Evolutionary conservation across 2,797 vertebrate genomes (phyloP), one percentile per base, ranked within the genome.

Genomic region (Champsocephalus esox): DNA sequence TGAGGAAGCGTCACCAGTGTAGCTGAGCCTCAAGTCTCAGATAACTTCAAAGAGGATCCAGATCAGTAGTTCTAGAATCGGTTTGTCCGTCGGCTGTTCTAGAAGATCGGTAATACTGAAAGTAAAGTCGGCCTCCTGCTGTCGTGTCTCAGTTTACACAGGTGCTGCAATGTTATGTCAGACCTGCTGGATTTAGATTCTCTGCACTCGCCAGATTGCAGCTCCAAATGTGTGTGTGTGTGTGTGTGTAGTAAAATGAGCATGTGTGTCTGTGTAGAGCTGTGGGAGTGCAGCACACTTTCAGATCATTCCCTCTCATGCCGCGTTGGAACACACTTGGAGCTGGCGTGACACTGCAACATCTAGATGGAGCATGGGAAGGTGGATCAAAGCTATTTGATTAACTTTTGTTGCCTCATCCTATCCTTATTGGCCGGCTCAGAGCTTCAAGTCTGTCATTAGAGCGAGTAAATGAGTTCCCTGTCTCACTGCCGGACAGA

Each of bases 151-250:
- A 3, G 73, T 90, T 89, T 87, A 80, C 87, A 83, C 90, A 90
- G 90, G 86, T 92, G 89, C 69, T 84, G 58, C 75, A 67, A 45
- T 83, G 85, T 86, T 86, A 46, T 83, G 83, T 83, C 85, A 89
- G 80, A 79, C 76, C 14, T 68, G 66, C 73, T 82, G 61, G 80
- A 74, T 86, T 82, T 75, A 68, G 63, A 73, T 10, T 12, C 45
- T 83, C 56, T 54, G 32, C 51, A 70, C 60, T 48, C 1, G 11
- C 54, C 75, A 80, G 79, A 77, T 65, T 62, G 59, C 60, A 38
- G 71, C 74, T 67, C 72, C 52, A n/a, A 75, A 62, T 28, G 24
- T 28, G 24, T 28, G 51, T 64, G 14, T 43, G 12, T 45, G 21
- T 21, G 3, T 77, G 70, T 66, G 55, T 43, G 12, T 45, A 38